phyloP scores from a whole-genome alignment of 2,888 invertebrate species.

The Drosophila quinaria region DNA sequence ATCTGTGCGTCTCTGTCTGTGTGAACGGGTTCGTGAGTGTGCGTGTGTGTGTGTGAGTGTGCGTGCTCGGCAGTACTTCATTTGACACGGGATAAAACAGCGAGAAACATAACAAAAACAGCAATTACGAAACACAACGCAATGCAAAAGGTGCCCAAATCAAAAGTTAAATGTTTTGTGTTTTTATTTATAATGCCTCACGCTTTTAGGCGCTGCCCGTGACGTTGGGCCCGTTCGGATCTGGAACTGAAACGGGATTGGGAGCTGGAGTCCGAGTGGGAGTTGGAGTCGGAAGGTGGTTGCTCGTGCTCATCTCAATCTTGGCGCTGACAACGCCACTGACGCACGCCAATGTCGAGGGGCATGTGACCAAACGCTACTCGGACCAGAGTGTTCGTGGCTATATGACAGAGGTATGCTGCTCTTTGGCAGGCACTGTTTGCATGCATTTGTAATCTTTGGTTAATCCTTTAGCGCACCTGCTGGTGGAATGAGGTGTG shows the following conservation, averaged over 20 bases:
- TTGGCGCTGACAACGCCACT: constrained; percentile 32
- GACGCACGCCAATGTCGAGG: constrained; percentile 47
- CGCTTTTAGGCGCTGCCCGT: constrained; percentile 50
- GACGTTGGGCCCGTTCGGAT: constrained; percentile 17
- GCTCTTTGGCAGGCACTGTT: constrained; percentile 11
- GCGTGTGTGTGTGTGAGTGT: constrained; percentile 15
- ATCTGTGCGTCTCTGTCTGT: not conserved
- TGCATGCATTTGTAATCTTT: not conserved
- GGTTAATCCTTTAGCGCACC: constrained; percentile 89
- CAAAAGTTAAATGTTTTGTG: constrained; percentile 3
- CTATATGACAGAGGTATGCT: constrained; percentile 92
- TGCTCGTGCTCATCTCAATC: constrained; percentile 49
- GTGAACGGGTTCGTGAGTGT: not conserved
- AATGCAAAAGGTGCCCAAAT: constrained; percentile 54
- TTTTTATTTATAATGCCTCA: constrained; percentile 33
- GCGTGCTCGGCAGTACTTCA: constrained; percentile 38
- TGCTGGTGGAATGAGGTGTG: constrained; percentile 98
- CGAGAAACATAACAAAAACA: constrained; percentile 47
- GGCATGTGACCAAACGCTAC: constrained; percentile 88
- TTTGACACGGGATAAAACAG: constrained; percentile 53
- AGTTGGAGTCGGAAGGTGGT: constrained; percentile 11
- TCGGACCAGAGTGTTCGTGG: constrained; percentile 93
- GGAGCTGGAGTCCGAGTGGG: not conserved
- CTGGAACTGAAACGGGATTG: constrained; percentile 18
- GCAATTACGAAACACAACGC: constrained; percentile 61